These are phyloP conservation scores for Cygnus buccinator DNA, from an alignment of 2,113 vertebrate species.

Conservation along the genomic window DNA sequence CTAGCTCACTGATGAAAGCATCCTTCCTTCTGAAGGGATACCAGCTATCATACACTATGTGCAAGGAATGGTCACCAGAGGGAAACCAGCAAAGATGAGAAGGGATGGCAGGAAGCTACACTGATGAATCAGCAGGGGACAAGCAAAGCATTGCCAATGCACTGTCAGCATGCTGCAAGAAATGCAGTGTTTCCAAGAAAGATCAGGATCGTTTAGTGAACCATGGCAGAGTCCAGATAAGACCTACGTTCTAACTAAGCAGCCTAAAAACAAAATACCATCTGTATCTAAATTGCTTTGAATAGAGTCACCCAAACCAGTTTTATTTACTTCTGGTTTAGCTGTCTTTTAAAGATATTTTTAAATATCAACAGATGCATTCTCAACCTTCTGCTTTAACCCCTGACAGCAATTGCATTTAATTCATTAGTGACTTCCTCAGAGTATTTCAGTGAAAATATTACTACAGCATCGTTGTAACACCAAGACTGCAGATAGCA, in stretches of 20 bases:
- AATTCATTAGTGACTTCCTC: not conserved
- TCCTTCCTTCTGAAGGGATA: not conserved
- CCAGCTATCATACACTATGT: not conserved
- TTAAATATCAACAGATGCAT: not conserved
- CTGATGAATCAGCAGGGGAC: not conserved
- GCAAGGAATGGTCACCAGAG: not conserved
- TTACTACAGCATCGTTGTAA: not conserved
- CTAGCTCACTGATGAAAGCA: not conserved
- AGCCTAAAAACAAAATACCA: not conserved
- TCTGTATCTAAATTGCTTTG: not conserved
- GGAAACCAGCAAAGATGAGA: not conserved
- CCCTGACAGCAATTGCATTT: not conserved
- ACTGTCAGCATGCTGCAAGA: not conserved
- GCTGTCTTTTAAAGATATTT: not conserved
- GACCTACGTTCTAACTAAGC: not conserved
- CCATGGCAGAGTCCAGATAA: not conserved
- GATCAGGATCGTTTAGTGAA: not conserved
- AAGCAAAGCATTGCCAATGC: not conserved
- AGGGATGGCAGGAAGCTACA: not conserved
- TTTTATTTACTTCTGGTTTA: not conserved
- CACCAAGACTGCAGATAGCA: not conserved
- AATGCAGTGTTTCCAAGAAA: not conserved
- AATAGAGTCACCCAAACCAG: fast-evolving
- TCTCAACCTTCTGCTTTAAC: not conserved
- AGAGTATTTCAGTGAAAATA: not conserved